Evolutionary conservation across 1,140 invertebrate species (phyloP).

Genomic region (Cheumatopsyche charites): DNA sequence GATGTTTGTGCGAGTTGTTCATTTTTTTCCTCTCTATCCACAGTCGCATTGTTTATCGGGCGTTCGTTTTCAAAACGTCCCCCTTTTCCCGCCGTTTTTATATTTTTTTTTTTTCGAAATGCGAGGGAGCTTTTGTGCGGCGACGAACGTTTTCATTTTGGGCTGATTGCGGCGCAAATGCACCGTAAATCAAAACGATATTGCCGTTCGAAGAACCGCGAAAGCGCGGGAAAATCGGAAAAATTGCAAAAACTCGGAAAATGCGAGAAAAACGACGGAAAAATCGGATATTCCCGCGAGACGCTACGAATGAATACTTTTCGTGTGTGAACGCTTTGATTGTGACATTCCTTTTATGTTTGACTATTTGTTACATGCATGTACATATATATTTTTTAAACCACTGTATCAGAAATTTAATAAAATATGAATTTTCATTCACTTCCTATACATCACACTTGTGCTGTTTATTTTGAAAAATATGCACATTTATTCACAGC

Average conservation of each 20-base stretch:
- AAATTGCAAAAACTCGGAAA: slow-evolving; percentile 1
- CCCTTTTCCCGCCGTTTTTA: too few relatives aligned
- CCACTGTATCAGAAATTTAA: too few relatives aligned
- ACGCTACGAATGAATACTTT: slow-evolving; percentile 28
- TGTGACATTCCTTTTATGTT: not conserved
- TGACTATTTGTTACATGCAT: not conserved
- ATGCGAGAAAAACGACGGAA: not conserved
- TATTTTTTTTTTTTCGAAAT: too few relatives aligned
- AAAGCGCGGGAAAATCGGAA: slow-evolving; percentile 11
- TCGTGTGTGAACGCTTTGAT: not conserved
- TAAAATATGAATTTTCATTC: too few relatives aligned
- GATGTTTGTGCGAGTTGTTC: too few relatives aligned
- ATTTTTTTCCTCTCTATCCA: too few relatives aligned
- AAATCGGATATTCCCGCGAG: not conserved
- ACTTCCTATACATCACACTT: too few relatives aligned
- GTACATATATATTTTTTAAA: not conserved
- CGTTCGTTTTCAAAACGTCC: too few relatives aligned
- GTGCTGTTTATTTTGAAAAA: not conserved
- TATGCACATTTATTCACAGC: not conserved
- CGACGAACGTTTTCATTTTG: slow-evolving; percentile 41
- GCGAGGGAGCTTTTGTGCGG: slow-evolving; percentile 11
- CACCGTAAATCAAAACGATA: slow-evolving; percentile 44
- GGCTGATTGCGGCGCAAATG: slow-evolving; percentile 45
- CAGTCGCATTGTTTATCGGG: too few relatives aligned
- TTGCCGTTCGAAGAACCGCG: slow-evolving; percentile 41